Evolutionary conservation across 2,113 vertebrate genomes (phyloP), one percentile per base, ranked within the genome.

Genomic region (Pangasianodon gigas): DNA sequence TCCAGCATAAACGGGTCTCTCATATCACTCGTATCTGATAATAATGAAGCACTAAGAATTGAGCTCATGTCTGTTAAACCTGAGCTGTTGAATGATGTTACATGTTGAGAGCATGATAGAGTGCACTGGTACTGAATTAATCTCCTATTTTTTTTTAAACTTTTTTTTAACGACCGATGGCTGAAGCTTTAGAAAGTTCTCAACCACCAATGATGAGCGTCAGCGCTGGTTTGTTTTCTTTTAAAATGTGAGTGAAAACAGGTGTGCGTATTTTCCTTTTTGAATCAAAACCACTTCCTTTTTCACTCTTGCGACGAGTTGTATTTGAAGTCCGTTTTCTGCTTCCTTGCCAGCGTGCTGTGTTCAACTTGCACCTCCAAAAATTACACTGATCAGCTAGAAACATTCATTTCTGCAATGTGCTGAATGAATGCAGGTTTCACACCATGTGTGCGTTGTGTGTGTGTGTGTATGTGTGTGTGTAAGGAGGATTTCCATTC

Each of bases 201-300:
- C 80, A 81, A 87, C 85, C 75, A 44, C 91, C 89, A 87, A 85
- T 85, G 89, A 90, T 87, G 82, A 62, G 80, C 84, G 16, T 62
- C 60, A 21, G 48, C 26, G 16, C 74, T 29, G 65, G 58, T 87
- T 90, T 92, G 91, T 92, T 92, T 92, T 92, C 91, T 65, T 92
- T 92, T 85, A 89, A 92, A 92, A 87, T 71, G 41, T 84, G 90
- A 92, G 91, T 84, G 88, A 90, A 90, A 92, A 84, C 91, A 92
- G 91, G 91, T 92, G 91, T 89, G 91, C 62, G 52, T 86, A 60
- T 87, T 89, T 91, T 89, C 71, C 85, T 86, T 87, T 87, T 85
- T 74, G 71, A 90, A 92, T 89, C 65, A 71, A 85, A 90, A 92
- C 91, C 91, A 92, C 91, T 92, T 92, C 91, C 91, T 87, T 85